Evolutionary conservation across 2,888 invertebrate species (phyloP).

Genomic region (Temnothorax unifasciatus): DNA sequence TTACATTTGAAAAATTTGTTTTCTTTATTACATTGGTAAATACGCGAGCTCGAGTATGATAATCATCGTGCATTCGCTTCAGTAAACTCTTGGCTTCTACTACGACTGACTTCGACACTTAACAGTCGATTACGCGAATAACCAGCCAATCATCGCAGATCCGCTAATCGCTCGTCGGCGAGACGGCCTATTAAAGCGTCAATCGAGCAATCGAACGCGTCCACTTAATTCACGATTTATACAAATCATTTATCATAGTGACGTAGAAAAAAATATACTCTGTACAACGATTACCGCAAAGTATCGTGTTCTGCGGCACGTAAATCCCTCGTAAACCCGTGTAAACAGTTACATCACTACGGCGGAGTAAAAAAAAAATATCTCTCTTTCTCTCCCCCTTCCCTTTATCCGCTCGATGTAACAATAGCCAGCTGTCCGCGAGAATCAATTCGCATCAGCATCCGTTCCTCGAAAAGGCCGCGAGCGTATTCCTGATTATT

Average conservation of each 20-base stretch:
- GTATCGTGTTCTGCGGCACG: background rate
- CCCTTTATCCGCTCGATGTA: background rate
- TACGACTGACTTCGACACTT: slow-evolving; percentile 8
- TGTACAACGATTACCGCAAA: background rate
- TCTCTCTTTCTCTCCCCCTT: background rate
- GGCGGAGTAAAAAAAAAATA: slow-evolving; percentile 11
- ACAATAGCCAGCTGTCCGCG: slow-evolving; percentile 23
- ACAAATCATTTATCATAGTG: slow-evolving; percentile 32
- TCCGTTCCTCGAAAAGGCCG: slow-evolving; percentile 28
- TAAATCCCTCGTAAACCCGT: slow-evolving; percentile 3
- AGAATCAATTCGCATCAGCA: slow-evolving; percentile 32
- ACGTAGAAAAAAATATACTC: slow-evolving; percentile 16
- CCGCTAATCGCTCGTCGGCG: slow-evolving; percentile 1
- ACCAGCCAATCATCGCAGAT: slow-evolving; percentile 2
- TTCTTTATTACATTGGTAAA: background rate
- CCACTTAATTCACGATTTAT: slow-evolving; percentile 32
- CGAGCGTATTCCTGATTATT: slow-evolving; percentile 53
- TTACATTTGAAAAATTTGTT: background rate
- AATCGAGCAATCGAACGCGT: slow-evolving; percentile 34
- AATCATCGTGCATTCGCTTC: background rate
- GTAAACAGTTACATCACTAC: slow-evolving; percentile 24
- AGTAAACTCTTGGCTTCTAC: slow-evolving; percentile 6
- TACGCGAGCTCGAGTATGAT: background rate
- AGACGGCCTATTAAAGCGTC: slow-evolving; percentile 19
- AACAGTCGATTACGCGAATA: slow-evolving; percentile 21